A percentile compares a stretch with the other conserved stretches of the same genome.
Evolutionary conservation across 2,113 vertebrate species (phyloP).

Genomic region (Australoheros scitulus): DNA sequence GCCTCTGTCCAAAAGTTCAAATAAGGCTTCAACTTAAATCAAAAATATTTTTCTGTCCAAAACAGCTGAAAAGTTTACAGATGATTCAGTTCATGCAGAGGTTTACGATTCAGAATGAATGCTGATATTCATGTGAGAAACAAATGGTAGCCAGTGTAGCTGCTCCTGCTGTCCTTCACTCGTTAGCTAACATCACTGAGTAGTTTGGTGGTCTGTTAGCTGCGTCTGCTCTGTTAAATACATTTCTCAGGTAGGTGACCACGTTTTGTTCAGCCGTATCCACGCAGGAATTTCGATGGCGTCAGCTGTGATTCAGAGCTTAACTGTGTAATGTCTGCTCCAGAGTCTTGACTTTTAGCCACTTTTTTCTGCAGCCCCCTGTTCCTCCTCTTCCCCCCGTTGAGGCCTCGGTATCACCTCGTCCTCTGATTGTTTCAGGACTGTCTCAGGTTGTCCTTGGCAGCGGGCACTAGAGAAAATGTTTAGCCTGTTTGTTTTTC

Average conservation of each 20-base stretch:
- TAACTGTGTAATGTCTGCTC: neutral
- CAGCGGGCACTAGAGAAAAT: constrained; percentile 43
- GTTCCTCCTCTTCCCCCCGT: neutral
- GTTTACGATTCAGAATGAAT: too few species aligned
- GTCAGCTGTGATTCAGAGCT: neutral
- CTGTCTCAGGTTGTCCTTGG: constrained; percentile 68
- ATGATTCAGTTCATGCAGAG: too few species aligned
- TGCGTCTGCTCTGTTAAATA: neutral
- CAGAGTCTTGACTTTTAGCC: constrained; percentile 1
- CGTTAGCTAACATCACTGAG: too few species aligned
- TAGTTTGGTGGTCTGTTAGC: too few species aligned
- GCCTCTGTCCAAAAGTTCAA: too few species aligned
- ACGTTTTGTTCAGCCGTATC: neutral
- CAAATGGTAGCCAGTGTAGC: too few species aligned
- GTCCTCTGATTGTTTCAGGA: constrained; percentile 70
- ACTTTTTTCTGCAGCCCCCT: neutral
- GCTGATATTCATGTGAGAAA: too few species aligned
- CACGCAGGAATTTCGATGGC: neutral
- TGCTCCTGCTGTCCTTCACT: too few species aligned
- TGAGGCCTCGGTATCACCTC: constrained; percentile 60
- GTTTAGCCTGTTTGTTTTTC: constrained; percentile 75
- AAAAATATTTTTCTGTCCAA: too few species aligned
- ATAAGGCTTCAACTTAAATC: too few species aligned
- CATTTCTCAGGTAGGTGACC: neutral
- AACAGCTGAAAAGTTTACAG: too few species aligned